Conservation (phyloP, 1,140 invertebrate species). For the Trachymyrmex septentrionalis region DNA sequence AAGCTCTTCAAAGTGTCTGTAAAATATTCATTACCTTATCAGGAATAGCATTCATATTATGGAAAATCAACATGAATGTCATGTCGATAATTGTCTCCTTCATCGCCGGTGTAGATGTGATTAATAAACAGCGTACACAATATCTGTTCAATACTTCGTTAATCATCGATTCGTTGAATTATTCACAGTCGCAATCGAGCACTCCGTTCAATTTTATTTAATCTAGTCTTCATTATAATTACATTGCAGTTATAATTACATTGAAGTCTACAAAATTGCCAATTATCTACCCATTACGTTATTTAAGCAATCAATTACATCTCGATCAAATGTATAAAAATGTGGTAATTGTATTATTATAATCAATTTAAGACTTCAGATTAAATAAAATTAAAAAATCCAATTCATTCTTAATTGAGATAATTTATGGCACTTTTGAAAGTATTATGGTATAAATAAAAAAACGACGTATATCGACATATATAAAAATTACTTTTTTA, state of each 20-base stretch:
- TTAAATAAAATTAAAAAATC: neutral
- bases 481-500: neutral
- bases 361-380: neutral
- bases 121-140: slow-evolving; percentile 16
- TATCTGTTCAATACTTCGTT: slow-evolving; percentile 21
- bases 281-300: slow-evolving; percentile 5
- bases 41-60: neutral
- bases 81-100: slow-evolving; percentile 23
- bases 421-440: neutral
- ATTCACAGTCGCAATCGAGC: neutral
- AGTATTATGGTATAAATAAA: neutral
- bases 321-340: neutral
- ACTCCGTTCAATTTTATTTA: neutral
- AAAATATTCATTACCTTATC: neutral
- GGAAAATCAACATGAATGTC: neutral
- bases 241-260: neutral
- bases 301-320: slow-evolving; percentile 7
- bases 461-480: neutral
- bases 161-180: slow-evolving; percentile 33
- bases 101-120: neutral
- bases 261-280: neutral
- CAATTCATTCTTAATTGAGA: neutral
- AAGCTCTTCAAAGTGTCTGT: neutral
- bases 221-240: neutral
- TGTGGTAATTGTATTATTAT: neutral